Conservation (phyloP, 2,113 vertebrate genomes). For the Ophthalmolycus amberensis region DNA sequence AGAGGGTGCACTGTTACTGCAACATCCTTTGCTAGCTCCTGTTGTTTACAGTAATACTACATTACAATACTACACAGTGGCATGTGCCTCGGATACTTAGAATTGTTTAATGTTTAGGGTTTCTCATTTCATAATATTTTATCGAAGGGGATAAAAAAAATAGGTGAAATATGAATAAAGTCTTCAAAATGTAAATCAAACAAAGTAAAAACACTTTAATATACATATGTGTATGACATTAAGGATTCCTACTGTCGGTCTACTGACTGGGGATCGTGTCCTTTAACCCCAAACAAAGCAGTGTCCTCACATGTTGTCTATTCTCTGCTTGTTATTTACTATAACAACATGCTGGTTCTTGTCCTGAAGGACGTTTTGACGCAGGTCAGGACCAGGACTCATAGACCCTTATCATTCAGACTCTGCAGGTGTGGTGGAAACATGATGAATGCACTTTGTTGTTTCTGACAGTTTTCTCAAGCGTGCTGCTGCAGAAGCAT, state of each 20-base stretch:
- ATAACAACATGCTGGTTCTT: constrained; percentile 33
- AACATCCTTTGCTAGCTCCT: not conserved
- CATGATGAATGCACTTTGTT: constrained; percentile 8
- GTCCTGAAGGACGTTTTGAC: constrained; percentile 12
- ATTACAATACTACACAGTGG: not conserved
- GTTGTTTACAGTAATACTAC: not conserved
- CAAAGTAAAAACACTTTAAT: not conserved
- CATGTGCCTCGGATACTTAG: not conserved
- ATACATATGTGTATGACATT: not conserved
- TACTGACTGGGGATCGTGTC: not conserved
- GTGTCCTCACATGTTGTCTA: constrained; percentile 12
- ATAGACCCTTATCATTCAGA: constrained; percentile 6
- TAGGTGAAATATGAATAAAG: not conserved
- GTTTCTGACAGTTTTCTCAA: not conserved
- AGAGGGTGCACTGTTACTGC: constrained; percentile 72
- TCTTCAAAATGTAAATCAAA: not conserved
- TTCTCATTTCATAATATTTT: not conserved
- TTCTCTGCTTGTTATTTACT: constrained; percentile 31
- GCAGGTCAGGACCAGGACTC: constrained; percentile 33
- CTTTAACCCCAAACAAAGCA: constrained; percentile 2
- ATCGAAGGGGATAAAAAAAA: not conserved
- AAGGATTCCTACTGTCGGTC: not conserved
- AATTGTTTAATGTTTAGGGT: not conserved
- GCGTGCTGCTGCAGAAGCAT: constrained; percentile 13
- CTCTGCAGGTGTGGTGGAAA: not conserved